phyloP scores from a whole-genome alignment of 2,113 vertebrate genomes.

The Actinemys pallida region DNA sequence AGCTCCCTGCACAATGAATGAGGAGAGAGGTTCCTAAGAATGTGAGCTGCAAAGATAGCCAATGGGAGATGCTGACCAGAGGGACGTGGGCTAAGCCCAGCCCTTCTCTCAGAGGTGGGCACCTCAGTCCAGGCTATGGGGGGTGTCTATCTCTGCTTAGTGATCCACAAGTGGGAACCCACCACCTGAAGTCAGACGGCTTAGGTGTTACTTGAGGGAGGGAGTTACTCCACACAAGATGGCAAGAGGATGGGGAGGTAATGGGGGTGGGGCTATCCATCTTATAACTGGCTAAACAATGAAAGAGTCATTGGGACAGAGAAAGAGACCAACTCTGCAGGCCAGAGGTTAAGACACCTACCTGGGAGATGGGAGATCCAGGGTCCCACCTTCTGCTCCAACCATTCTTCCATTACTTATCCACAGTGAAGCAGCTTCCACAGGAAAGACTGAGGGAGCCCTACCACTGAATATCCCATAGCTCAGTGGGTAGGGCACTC shows the following conservation, averaged over 20 bases:
- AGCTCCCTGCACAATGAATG: no score
- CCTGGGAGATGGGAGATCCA: not conserved
- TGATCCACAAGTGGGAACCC: not conserved
- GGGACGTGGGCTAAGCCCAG: not conserved
- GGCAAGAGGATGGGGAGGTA: not conserved
- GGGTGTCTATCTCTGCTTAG: not conserved
- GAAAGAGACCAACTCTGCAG: not conserved
- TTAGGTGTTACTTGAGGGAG: not conserved
- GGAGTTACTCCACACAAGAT: not conserved
- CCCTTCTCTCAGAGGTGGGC: not conserved
- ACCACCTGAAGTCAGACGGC: not conserved
- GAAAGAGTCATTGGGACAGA: not conserved
- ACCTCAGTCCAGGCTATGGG: not conserved
- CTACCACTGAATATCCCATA: not conserved
- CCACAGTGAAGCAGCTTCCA: not conserved
- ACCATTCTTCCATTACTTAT: not conserved
- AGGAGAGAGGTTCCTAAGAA: not conserved
- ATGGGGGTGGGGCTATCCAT: no score
- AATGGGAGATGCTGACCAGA: not conserved
- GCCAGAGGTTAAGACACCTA: not conserved
- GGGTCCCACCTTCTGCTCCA: not conserved
- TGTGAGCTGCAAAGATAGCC: not conserved
- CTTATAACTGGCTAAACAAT: not conserved
- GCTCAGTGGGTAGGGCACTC: not conserved
- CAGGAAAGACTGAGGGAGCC: not conserved